Percentiles rank a stretch among this genome's conserved stretches.
These are phyloP conservation scores for Elaphurus davidianus DNA, from an alignment of 2,113 vertebrate genomes.

Conservation along the genomic window DNA sequence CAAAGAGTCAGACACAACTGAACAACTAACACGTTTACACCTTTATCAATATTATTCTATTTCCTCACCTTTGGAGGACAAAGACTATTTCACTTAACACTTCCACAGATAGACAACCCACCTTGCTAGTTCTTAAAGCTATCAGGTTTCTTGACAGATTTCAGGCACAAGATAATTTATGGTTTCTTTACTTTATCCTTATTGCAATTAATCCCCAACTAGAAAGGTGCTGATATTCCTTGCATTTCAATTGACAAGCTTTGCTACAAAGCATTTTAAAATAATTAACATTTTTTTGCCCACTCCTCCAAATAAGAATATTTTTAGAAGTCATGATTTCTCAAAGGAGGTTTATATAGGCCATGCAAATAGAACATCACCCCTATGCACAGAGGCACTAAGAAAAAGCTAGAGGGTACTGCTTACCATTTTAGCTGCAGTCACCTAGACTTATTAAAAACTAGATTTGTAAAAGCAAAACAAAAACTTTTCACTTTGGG, in stretches of 20 bases:
- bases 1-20: neutral
- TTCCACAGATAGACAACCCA: constrained; percentile 44
- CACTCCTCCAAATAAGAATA: constrained; percentile 23
- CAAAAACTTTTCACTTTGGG: constrained; percentile 65
- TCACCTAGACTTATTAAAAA: constrained; percentile 77
- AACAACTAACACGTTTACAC: neutral
- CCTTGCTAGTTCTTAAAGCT: constrained; percentile 53
- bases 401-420: constrained; percentile 71
- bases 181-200: constrained; percentile 67
- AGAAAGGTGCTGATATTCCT: constrained; percentile 20
- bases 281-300: constrained; percentile 32
- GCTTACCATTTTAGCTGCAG: constrained; percentile 81
- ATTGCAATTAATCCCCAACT: constrained; percentile 65
- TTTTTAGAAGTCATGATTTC: constrained; percentile 50
- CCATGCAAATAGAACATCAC: constrained; percentile 56
- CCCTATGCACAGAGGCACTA: constrained; percentile 66
- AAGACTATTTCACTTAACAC: constrained; percentile 26
- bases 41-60: neutral
- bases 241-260: constrained; percentile 33
- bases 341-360: constrained; percentile 38
- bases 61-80: neutral
- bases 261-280: constrained; percentile 67
- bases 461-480: constrained; percentile 77
- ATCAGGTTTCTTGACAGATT: constrained; percentile 44
- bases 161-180: constrained; percentile 42